Conservation (phyloP, 1,140 invertebrate species). For the Drosophila sulfurigaster region DNA sequence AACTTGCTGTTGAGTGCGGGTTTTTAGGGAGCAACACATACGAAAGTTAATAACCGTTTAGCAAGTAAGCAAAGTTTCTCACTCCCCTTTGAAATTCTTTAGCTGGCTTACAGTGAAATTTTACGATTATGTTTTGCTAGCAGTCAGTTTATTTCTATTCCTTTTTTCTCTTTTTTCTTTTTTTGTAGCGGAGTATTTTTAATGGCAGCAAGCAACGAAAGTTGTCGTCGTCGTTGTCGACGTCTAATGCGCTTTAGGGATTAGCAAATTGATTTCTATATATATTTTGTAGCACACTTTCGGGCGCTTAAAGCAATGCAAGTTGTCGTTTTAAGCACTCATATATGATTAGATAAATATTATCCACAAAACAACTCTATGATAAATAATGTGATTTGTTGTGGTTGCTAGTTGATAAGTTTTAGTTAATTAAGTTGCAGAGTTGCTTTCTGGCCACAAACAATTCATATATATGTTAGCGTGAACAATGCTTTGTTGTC, state of each 20-base stretch:
- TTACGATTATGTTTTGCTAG: conserved; percentile 56
- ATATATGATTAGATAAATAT: too few species aligned
- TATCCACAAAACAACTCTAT: neutral
- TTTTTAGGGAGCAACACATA: conserved; percentile 52
- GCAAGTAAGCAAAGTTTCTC: conserved; percentile 56
- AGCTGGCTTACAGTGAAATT: conserved; percentile 43
- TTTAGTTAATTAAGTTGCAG: conserved; percentile 7
- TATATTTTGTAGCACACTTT: conserved; percentile 9
- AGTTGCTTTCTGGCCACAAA: too few species aligned
- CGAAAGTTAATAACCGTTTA: conserved; percentile 81
- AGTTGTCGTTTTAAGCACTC: too few species aligned
- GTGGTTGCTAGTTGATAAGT: neutral
- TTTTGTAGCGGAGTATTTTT: neutral
- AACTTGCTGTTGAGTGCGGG: conserved; percentile 10
- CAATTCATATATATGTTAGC: too few species aligned
- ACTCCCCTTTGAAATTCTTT: conserved; percentile 36
- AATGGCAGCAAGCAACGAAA: neutral
- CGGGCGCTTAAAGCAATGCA: neutral
- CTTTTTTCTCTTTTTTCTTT: neutral
- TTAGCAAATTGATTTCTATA: conserved; percentile 57
- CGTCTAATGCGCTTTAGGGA: conserved; percentile 35
- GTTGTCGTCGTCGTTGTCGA: neutral
- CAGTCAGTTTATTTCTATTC: conserved; percentile 33
- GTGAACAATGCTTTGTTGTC: conserved; percentile 13
- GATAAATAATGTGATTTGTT: neutral